Conservation (phyloP, 2,888 invertebrate genomes). For the Adineta ricciae region DNA sequence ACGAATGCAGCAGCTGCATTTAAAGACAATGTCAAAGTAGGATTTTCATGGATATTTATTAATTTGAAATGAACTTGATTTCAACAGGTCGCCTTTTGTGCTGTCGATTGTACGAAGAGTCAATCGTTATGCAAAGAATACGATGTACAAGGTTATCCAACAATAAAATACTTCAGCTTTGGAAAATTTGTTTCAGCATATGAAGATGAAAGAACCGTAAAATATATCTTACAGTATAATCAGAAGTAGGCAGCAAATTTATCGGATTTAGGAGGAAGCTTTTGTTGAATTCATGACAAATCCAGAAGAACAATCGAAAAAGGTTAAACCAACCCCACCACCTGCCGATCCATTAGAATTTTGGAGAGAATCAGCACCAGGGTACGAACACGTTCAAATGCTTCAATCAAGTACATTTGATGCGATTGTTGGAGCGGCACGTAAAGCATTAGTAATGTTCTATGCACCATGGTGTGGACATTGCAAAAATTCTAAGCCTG, state of each 20-base stretch:
- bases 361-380: constrained; percentile 27
- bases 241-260: too few relatives aligned
- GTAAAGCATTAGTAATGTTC: constrained; percentile 31
- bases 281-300: constrained; percentile 34
- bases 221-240: too few relatives aligned
- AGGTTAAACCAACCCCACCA: background rate
- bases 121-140: constrained; percentile 61
- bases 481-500: background rate
- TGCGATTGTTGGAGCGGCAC: background rate
- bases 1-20: constrained; percentile 64
- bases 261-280: constrained; percentile 21
- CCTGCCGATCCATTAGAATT: constrained; percentile 24
- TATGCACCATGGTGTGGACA: constrained; percentile 30
- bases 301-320: constrained; percentile 14
- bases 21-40: constrained; percentile 62
- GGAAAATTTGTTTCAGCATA: constrained; percentile 55
- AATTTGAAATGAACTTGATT: background rate
- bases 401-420: constrained; percentile 26
- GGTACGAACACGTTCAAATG: constrained; percentile 26
- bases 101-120: constrained; percentile 67
- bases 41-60: background rate
- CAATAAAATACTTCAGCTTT: constrained; percentile 73
- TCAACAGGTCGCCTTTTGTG: constrained; percentile 61
- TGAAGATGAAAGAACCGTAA: constrained; percentile 11
- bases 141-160: constrained; percentile 72